phyloP scores from a whole-genome alignment of 35 echinoderm and acorn worm species.

The Lytechinus pictus region DNA sequence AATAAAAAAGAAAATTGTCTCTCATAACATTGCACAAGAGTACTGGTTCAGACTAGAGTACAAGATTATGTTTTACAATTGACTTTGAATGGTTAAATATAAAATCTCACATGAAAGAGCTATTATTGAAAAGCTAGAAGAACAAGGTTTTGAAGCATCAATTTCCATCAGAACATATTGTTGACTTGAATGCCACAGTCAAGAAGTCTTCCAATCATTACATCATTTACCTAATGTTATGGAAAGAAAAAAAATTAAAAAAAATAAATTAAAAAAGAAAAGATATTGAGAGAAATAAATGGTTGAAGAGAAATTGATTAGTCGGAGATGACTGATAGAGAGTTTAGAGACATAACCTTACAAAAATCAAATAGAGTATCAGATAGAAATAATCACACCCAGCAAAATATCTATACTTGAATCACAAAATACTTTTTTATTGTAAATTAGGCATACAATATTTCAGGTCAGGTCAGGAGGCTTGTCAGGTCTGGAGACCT shows the following conservation, averaged over 20 bases:
- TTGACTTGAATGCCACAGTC: constrained; percentile 71
- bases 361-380: too few species aligned
- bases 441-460: too few species aligned
- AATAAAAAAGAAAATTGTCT: not conserved
- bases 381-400: too few species aligned
- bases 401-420: too few species aligned
- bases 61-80: not conserved
- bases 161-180: constrained; percentile 73
- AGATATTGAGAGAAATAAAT: not conserved
- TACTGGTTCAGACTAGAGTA: not conserved
- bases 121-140: not conserved
- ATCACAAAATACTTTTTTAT: too few species aligned
- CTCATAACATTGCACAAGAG: not conserved
- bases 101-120: not conserved
- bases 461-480: too few species aligned
- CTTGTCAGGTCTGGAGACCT: too few species aligned
- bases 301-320: not conserved
- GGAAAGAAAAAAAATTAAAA: not conserved
- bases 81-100: not conserved
- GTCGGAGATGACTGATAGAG: too few species aligned
- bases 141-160: not conserved
- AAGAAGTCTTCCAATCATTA: constrained; percentile 55
- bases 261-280: not conserved
- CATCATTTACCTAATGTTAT: constrained; percentile 58
- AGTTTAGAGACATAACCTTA: too few species aligned